Evolutionary conservation across 2,113 vertebrate species (phyloP).

Genomic region (Epinephelus moara): DNA sequence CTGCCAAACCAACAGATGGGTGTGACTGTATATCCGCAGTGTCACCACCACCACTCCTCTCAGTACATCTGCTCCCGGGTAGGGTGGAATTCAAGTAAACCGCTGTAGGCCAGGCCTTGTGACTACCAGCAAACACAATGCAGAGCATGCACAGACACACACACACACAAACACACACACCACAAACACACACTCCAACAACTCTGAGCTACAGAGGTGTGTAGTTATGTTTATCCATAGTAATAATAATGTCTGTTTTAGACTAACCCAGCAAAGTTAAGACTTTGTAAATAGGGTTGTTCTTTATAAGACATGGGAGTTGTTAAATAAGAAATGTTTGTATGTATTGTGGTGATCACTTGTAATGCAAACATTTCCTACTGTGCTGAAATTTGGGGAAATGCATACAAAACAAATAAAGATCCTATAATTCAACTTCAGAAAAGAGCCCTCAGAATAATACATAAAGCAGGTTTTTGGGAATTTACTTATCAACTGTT

Average conservation of each 20-base stretch:
- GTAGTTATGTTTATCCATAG: neutral
- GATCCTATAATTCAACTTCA: no score
- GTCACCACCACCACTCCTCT: constrained; percentile 56
- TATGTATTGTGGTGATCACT: no score
- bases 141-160: neutral
- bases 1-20: constrained; percentile 70
- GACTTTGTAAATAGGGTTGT: neutral
- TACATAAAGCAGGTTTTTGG: no score
- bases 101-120: constrained; percentile 54
- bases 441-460: no score
- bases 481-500: no score
- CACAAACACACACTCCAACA: constrained; percentile 15
- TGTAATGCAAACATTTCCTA: no score
- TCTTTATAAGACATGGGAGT: no score
- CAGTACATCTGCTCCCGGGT: constrained; percentile 61
- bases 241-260: neutral
- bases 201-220: constrained; percentile 3
- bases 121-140: constrained; percentile 47
- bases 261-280: neutral
- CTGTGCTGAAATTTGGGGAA: no score
- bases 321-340: no score
- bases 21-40: constrained; percentile 57
- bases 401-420: no score
- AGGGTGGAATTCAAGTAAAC: constrained; percentile 60
- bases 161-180: constrained; percentile 21